Evolutionary conservation across 2,888 invertebrate genomes (phyloP).

Genomic region (Linyphia triangularis): DNA sequence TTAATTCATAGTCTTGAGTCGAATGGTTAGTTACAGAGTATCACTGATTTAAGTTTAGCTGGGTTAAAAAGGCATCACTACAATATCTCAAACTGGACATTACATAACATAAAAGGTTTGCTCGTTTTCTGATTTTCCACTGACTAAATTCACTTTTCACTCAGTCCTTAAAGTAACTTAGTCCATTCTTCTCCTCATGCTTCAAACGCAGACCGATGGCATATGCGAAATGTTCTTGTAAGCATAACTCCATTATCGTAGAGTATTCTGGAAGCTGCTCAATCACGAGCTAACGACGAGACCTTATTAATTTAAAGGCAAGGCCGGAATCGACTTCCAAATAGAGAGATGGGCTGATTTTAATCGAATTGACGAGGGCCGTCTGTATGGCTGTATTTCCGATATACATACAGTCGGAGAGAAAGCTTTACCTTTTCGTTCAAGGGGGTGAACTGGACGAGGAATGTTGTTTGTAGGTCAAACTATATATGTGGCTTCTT

Average conservation of each 20-base stretch:
- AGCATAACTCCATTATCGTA: constrained; percentile 72
- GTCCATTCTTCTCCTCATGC: neutral
- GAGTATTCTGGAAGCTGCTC: constrained; percentile 56
- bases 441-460: neutral
- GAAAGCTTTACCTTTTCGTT: constrained; percentile 39
- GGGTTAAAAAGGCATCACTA: too few relatives aligned
- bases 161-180: neutral
- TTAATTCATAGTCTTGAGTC: too few relatives aligned
- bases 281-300: constrained; percentile 72
- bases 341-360: constrained; percentile 49
- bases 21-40: too few relatives aligned
- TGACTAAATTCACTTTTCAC: neutral
- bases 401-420: constrained; percentile 9
- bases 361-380: constrained; percentile 64
- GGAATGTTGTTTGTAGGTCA: neutral
- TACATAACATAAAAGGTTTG: neutral
- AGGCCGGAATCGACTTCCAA: constrained; percentile 69
- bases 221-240: constrained; percentile 68
- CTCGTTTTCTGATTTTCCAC: neutral
- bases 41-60: too few relatives aligned
- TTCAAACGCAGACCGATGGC: neutral
- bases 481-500: too few relatives aligned
- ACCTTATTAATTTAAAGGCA: constrained; percentile 73
- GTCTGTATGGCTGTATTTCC: constrained; percentile 44
- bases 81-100: too few relatives aligned